Base-by-base conservation (phyloP, 2,113 vertebrate species). In the Percopsis transmontana region DNA sequence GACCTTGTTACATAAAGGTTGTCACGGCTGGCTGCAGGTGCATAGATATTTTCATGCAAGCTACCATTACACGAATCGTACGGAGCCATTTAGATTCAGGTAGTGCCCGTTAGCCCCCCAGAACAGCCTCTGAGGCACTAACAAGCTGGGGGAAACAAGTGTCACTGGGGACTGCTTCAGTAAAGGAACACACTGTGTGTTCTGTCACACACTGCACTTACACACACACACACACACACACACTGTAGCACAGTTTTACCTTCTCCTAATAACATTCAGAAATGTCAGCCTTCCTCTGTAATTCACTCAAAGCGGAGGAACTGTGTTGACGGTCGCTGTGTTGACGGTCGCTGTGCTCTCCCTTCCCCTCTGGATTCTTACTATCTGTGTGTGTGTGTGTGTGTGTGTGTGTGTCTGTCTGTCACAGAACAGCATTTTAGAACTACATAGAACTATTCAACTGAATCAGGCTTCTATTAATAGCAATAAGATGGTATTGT, bases 41-140 rank as follows among this genome's bases (percentile, higher is more conserved):
- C 68, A 80, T 60, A 66, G 50, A 57, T 16, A 72, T 79, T 65
- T 77, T 70, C 52, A 69, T 66, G 16, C 24, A 19, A 11, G 56
- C 69, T 60, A 27, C 74, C 84, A 76, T 80, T 81, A 81, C 44
- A 73, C 58, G 67, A 58, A 62, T 63, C 50, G 47, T 74, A 33
- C 15, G 50, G 41, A 60, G 64, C 76, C 70, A 74, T 55, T 56
- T 64, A 33, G 16, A 68, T 63, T 54, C 58, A 39, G 45, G 48
- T 48, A n/a, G 38, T 0, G 62, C 52, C 1, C 10, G 69, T 44
- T 61, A 39, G 27, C 3, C 19, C 12, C 13, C 2, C n/a, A 4
- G 33, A 18, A 1, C 1, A 18, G 38, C 54, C 41, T 62, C 23
- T 42, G 39, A 4, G 2, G 70, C 70, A 60, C 58, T 75, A 71